phyloP scores from a whole-genome alignment of 2,113 vertebrate genomes.

The Pleuronectes platessa region DNA sequence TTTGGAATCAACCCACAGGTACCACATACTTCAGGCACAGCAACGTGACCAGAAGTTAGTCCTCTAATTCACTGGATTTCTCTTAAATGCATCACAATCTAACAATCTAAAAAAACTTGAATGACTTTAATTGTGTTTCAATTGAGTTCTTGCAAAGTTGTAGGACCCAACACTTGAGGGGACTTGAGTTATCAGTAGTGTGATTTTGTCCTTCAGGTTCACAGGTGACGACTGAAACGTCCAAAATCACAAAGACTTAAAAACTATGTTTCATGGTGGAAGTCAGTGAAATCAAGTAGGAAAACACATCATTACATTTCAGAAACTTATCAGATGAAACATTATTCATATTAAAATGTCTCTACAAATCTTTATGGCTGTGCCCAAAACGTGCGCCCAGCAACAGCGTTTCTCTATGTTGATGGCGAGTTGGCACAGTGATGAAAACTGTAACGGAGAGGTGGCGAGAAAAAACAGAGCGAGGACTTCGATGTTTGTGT shows the following conservation, averaged over 20 bases:
- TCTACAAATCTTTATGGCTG: slow-evolving; percentile 47
- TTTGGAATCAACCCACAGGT: not conserved
- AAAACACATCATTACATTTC: slow-evolving; percentile 48
- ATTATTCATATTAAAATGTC: slow-evolving; percentile 71
- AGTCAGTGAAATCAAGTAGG: slow-evolving; percentile 47
- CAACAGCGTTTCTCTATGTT: slow-evolving; percentile 29
- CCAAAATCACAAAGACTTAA: slow-evolving; percentile 35
- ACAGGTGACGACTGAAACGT: slow-evolving; percentile 29
- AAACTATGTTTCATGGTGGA: slow-evolving; percentile 14
- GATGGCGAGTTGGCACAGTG: slow-evolving; percentile 25
- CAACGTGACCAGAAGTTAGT: not conserved
- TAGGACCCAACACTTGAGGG: not conserved
- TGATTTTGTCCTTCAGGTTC: slow-evolving; percentile 1
- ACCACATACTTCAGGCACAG: not conserved
- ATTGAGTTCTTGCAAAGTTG: not conserved
- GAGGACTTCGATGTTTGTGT: slow-evolving; percentile 22
- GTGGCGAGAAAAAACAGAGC: not conserved
- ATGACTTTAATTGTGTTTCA: not conserved
- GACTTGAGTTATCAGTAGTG: too few species aligned
- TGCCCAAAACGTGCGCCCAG: slow-evolving; percentile 35
- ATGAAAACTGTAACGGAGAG: slow-evolving; percentile 23
- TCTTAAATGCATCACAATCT: not conserved
- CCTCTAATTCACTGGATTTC: not conserved
- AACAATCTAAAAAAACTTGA: not conserved
- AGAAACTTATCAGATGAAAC: slow-evolving; percentile 63